Percentiles rank a stretch among this genome's conserved stretches.
Evolutionary conservation across 1,140 invertebrate species (phyloP).

Genomic region (Drosophila obscura): DNA sequence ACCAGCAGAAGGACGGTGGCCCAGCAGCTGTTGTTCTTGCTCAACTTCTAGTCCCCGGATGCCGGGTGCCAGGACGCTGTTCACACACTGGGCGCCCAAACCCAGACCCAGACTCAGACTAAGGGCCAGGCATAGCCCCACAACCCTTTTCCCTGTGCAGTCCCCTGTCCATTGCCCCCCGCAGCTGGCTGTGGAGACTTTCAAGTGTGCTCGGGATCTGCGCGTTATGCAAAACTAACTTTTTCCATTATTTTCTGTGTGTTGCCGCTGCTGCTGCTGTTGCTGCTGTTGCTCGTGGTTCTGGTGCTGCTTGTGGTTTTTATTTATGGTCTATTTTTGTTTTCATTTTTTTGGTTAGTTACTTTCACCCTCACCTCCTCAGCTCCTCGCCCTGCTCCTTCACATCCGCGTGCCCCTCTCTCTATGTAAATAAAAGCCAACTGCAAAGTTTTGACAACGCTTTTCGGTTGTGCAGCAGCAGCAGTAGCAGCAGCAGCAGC

Average conservation of each 20-base stretch:
- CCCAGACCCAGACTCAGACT: background rate
- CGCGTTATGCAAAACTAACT: slow-evolving; percentile 81
- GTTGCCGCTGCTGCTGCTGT: slow-evolving; percentile 36
- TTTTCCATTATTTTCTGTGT: slow-evolving; percentile 80
- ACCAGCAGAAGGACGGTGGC: background rate
- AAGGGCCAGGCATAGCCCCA: too few relatives aligned
- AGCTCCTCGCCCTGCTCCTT: background rate
- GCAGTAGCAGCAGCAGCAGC: slow-evolving; percentile 35
- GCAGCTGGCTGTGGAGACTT: slow-evolving; percentile 32
- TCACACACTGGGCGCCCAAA: slow-evolving; percentile 35
- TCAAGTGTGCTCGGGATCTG: slow-evolving; percentile 68
- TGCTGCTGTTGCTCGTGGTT: slow-evolving; percentile 1
- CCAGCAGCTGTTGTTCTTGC: slow-evolving; percentile 65
- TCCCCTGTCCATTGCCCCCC: slow-evolving; percentile 10
- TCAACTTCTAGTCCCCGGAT: slow-evolving; percentile 24
- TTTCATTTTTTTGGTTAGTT: slow-evolving; percentile 74
- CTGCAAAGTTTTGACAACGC: slow-evolving; percentile 79
- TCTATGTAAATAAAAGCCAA: slow-evolving; percentile 78
- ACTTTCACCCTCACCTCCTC: slow-evolving; percentile 43
- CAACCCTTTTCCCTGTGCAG: slow-evolving; percentile 14
- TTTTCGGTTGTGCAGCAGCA: slow-evolving; percentile 57
- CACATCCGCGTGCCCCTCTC: slow-evolving; percentile 1
- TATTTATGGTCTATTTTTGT: slow-evolving; percentile 81
- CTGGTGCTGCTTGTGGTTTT: slow-evolving; percentile 66
- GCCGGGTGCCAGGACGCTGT: background rate